Evolutionary conservation across 2,113 vertebrate species (phyloP), one percentile per base, ranked within the genome.

Genomic region (Upupa epops): DNA sequence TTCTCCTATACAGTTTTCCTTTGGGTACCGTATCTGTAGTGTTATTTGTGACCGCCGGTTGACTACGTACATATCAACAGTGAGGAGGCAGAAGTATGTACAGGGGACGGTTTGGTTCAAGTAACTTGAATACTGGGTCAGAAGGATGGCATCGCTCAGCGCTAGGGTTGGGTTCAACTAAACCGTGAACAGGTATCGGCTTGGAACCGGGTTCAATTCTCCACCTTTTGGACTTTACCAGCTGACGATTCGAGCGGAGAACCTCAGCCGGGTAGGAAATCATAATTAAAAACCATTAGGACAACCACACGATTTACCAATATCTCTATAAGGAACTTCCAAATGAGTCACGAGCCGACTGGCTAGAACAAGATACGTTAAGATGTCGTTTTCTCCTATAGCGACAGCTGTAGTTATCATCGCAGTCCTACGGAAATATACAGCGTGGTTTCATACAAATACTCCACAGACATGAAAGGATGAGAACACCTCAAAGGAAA

Each of bases 21-120:
- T 97, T 98, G 98, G 98, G 98, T 98, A 98, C 98, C 98, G 97
- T 98, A 97, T 97, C 97, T 98, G 97, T 98, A 98, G 97, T 98
- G 98, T 81, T 88, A 11, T 96, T 96, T 95, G 96, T 97, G 96
- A 94, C 97, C 96, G 95, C 98, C 95, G 95, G 49, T 96, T 97
- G 97, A 97, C 97, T 98, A 98, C 97, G 96, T 99, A 98, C 98
- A 99, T 98, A 98, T 99, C 98, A 98, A 99, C 99, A 99, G 98
- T 98, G 98, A 98, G 97, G 98, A 98, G 98, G 98, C 98, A 99
- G 99, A 99, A 98, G 98, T 99, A 99, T 99, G 96, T 99, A 99
- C 99, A 99, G 95, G 94, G 97, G 98, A 98, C 96, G 97, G 94
- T 96, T 97, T 97, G 96, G 97, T 98, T 98, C 98, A 98, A 98